Percentiles rank a stretch among this genome's conserved stretches.
phyloP scores from a whole-genome alignment of 2,888 invertebrate genomes.

The Epistrophe grossulariae region DNA sequence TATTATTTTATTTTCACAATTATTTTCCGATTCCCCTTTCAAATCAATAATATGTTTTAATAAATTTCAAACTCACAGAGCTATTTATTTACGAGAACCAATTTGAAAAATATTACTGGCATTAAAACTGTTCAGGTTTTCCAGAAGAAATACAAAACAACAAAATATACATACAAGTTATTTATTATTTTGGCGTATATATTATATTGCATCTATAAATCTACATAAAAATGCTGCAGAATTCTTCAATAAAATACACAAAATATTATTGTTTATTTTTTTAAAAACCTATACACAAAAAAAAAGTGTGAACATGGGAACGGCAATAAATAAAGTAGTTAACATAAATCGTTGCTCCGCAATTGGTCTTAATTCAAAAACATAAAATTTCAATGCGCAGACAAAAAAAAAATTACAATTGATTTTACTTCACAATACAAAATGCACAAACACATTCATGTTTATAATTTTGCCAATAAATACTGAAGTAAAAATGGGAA shows the following conservation, averaged over 20 bases:
- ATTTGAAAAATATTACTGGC: background rate
- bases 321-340: background rate
- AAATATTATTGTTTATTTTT: background rate
- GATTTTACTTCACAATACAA: background rate
- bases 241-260: slow-evolving; percentile 6
- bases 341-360: background rate
- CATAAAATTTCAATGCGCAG: background rate
- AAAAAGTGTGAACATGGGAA: background rate
- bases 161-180: background rate
- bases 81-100: background rate
- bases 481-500: background rate
- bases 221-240: background rate
- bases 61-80: background rate
- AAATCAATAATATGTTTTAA: background rate
- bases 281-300: background rate
- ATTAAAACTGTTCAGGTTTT: background rate
- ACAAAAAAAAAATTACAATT: background rate
- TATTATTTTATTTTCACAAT: background rate
- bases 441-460: background rate
- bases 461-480: background rate
- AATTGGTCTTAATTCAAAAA: slow-evolving; percentile 6
- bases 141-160: background rate
- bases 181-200: background rate
- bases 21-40: background rate
- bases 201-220: background rate